Base-by-base conservation (phyloP, 2,113 vertebrate species). In the Phyllostomus hastatus region DNA sequence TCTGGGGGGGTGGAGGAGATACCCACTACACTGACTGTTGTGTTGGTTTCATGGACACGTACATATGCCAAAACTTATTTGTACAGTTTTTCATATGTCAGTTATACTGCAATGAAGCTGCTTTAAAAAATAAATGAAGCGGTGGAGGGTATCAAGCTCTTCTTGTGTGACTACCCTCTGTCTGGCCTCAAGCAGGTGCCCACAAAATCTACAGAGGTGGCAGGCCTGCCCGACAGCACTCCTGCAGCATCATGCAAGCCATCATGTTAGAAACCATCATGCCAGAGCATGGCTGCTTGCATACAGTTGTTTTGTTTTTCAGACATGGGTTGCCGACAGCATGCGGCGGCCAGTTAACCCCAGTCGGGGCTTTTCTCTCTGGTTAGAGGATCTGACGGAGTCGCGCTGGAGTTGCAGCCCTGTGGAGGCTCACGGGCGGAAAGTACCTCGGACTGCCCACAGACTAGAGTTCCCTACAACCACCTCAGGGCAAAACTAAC, bases 371-470 rank as follows among this genome's bases (percentile, higher is more conserved):
- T 97, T 97, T 97, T 96, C 81, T 95, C 66, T 90, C 85, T 61
- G 90, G 84, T 95, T 88, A 67, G 61, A 96, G 92, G 88, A 79
- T 90, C 95, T 93, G 90, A 3, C 79, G 61, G 64, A 90, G 85
- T 41, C 75, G 48, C 38, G 76, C 90, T 72, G 15, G 43, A 73
- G 64, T 41, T n/a, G 52, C 75, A 50, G 82, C 90, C 50, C 19
- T 10, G 57, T 1, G 70, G 91, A 82, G 84, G 88, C 67, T 95
- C 96, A 33, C 26, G 67, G 57, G 48, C 2, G 94, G 96, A 96
- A 97, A 97, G 97, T 91, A 96, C 97, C 95, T 73, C 10, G 5
- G 28, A 90, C 57, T 85, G 94, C 82, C 97, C 96, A 61, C 96
- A 94, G 35, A 14, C 81, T 35, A 26, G 64, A 79, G 96, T 46